These are phyloP conservation scores for Brachymystax lenok DNA, from an alignment of 2,797 vertebrate species.

Conservation along the genomic window DNA sequence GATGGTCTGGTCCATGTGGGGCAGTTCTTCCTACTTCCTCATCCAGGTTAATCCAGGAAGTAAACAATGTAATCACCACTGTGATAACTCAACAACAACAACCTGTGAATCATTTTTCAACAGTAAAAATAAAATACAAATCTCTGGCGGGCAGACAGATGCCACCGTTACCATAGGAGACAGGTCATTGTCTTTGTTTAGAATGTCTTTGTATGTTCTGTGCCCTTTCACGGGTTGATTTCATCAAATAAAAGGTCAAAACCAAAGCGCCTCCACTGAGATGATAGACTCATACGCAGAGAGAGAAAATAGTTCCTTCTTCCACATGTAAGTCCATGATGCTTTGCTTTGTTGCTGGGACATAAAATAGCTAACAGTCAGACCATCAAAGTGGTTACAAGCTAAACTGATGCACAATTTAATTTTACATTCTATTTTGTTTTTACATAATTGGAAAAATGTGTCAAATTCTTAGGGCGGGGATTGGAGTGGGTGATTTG, in stretches of 20 bases:
- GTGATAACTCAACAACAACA: not conserved
- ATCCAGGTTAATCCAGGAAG: conserved; percentile 23
- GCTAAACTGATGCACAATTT: conserved; percentile 38
- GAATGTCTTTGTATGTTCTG: not conserved
- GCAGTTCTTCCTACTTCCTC: not conserved
- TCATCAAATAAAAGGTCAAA: conserved; percentile 28
- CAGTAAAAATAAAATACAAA: not conserved
- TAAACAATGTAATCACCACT: conserved; percentile 9
- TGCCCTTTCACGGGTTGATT: conserved; percentile 19
- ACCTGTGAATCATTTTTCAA: not conserved
- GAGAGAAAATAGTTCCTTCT: conserved; percentile 21
- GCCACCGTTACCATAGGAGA: not conserved
- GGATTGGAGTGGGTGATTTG: not conserved
- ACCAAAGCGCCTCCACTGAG: conserved; percentile 12
- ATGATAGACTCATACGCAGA: conserved; percentile 26
- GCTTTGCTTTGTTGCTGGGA: conserved; percentile 39
- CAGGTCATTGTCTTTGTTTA: not conserved
- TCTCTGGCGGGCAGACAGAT: too few species aligned
- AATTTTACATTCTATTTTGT: conserved; percentile 26
- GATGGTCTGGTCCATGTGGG: not conserved
- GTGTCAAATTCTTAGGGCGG: not conserved
- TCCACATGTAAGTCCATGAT: conserved; percentile 41
- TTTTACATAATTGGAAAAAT: conserved; percentile 32
- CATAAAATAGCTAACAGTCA: conserved; percentile 37
- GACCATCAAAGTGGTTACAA: conserved; percentile 34